phyloP scores from a whole-genome alignment of 2,888 invertebrate genomes.

The Xanthia icteritia region DNA sequence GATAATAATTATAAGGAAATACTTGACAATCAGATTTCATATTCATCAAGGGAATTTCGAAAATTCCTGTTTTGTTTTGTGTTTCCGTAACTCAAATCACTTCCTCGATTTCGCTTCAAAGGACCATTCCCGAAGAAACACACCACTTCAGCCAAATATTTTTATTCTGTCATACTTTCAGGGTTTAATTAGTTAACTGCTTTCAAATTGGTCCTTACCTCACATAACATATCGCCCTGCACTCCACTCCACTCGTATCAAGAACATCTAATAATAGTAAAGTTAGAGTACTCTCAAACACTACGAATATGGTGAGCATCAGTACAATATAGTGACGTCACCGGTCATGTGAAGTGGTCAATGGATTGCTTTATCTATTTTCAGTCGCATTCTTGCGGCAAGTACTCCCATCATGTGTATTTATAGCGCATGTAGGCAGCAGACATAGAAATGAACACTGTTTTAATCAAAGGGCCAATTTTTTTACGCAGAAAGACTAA shows the following conservation, averaged over 20 bases:
- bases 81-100: background rate
- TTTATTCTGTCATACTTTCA: background rate
- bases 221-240: background rate
- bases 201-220: conserved; percentile 12
- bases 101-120: background rate
- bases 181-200: background rate
- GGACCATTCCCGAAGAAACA: background rate
- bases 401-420: conserved; percentile 70
- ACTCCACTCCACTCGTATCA: conserved; percentile 21
- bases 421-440: conserved; percentile 67
- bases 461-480: background rate
- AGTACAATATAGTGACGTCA: conserved; percentile 75
- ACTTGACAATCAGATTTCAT: background rate
- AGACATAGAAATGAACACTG: background rate
- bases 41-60: background rate
- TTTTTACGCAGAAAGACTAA: background rate
- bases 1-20: conserved; percentile 1
- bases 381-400: conserved; percentile 77
- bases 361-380: conserved; percentile 80
- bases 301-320: conserved; percentile 47
- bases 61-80: background rate
- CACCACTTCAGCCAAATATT: background rate
- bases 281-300: conserved; percentile 36
- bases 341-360: conserved; percentile 70
- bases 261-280: conserved; percentile 47